Conservation (phyloP, 2,888 invertebrate genomes). For the Notodonta dromedarius region DNA sequence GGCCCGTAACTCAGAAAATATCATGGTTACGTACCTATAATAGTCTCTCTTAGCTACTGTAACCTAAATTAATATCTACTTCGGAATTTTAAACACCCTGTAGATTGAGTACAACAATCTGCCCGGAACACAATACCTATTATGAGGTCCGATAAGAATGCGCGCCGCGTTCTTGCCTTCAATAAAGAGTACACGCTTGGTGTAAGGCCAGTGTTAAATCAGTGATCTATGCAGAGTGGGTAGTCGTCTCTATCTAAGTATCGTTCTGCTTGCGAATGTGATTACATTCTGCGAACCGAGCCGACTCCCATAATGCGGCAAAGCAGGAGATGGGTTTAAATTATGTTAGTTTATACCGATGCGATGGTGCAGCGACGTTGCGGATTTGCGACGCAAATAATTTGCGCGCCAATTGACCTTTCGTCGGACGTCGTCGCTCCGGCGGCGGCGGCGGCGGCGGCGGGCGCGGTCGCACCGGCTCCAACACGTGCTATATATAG, state of each 20-base stretch:
- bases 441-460: slow-evolving; percentile 58
- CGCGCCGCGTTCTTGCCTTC: slow-evolving; percentile 48
- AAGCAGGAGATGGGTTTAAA: slow-evolving; percentile 36
- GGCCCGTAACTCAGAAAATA: too few species aligned
- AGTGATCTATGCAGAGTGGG: slow-evolving; percentile 26
- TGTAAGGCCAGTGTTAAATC: slow-evolving; percentile 33
- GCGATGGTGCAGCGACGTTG: slow-evolving; percentile 67
- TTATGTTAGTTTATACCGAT: slow-evolving; percentile 41
- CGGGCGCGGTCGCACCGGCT: slow-evolving; percentile 72
- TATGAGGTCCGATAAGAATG: slow-evolving; percentile 56
- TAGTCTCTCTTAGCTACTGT: too few species aligned
- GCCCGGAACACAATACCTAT: slow-evolving; percentile 40
- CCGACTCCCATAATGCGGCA: slow-evolving; percentile 27
- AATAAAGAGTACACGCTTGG: slow-evolving; percentile 37
- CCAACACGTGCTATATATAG: slow-evolving; percentile 82
- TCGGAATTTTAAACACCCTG: too few species aligned
- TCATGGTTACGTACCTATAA: too few species aligned
- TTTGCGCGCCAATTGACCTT: slow-evolving; percentile 84
- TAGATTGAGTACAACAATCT: neutral
- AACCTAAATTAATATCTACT: too few species aligned
- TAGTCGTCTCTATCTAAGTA: neutral
- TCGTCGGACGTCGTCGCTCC: slow-evolving; percentile 74
- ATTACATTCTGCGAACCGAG: slow-evolving; percentile 12
- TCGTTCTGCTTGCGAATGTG: slow-evolving; percentile 18
- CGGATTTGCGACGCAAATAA: slow-evolving; percentile 83